Evolutionary conservation across 2,113 vertebrate species (phyloP), one percentile per base, ranked within the genome.

Genomic region (Eleginops maclovinus): DNA sequence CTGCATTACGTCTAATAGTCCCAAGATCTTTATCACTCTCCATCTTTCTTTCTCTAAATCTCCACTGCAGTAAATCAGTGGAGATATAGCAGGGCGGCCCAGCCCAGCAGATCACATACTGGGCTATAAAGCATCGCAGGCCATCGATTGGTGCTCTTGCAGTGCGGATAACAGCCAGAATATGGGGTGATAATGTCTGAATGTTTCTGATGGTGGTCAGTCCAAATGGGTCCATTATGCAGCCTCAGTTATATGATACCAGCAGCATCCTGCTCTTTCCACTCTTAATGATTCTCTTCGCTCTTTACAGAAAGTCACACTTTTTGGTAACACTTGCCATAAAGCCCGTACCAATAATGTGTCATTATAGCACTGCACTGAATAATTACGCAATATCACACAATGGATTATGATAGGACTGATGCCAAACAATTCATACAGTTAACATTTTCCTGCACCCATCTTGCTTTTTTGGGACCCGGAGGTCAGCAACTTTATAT

Each of bases 151-250:
- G 63, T 77, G 4, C 56, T 73, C 59, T 78, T 17, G 2, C 19
- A 49, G 56, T 72, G 58, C 58, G 68, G 58, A 86, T 75, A 81
- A 75, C 61, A 66, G 41, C 67, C 65, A 31, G 77, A 65, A 72
- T 49, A 72, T 15, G 7, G 36, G 53, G 65, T 24, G 56, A 81
- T 83, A 83, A 75, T 76, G 79, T 47, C 51, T 13, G 40, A 83
- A 60, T 79, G 71, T 50, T 81, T 82, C 75, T 74, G 62, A 76
- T 82, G 70, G 44, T 60, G 46, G 63, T 80, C 49, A 26, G 50
- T 66, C 64, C 31, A 87, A 88, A 87, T 75, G 56, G 63, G 17
- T 31, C 75, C 75, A 80, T 89, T 84, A 91, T 70, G 15, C 59
- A 64, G 61, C 62, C 44, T 77, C 4, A 4, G 59, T 83, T 87